Percentiles rank a stretch among this genome's conserved stretches.
Conservation (phyloP, 2,797 vertebrate genomes). For the Siniperca scherzeri region DNA sequence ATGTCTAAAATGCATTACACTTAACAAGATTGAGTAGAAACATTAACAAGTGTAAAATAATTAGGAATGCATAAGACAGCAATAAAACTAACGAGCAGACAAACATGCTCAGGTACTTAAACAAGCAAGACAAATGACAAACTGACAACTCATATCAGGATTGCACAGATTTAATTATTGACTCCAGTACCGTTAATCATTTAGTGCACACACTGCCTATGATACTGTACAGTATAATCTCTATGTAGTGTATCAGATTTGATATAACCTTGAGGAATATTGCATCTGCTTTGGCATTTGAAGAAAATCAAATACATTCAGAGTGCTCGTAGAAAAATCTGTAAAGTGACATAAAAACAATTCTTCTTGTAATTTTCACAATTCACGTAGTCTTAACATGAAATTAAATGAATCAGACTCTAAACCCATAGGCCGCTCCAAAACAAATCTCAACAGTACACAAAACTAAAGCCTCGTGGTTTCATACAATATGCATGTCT, state of each 20-base stretch:
- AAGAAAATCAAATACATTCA: conserved; percentile 57
- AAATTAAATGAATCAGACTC: neutral
- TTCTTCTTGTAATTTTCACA: conserved; percentile 1
- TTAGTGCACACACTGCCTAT: conserved; percentile 23
- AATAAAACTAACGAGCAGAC: conserved; percentile 38
- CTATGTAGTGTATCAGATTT: conserved; percentile 39
- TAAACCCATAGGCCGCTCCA: neutral
- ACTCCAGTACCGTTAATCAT: conserved; percentile 43
- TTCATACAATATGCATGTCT: neutral
- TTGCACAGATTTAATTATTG: conserved; percentile 72
- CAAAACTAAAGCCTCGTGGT: neutral
- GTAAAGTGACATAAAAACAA: conserved; percentile 29
- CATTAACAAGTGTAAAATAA: neutral
- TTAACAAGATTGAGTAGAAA: neutral
- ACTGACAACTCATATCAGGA: conserved; percentile 27
- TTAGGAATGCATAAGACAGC: conserved; percentile 42
- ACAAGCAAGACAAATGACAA: conserved; percentile 34
- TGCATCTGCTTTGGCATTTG: conserved; percentile 38
- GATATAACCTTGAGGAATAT: conserved; percentile 15
- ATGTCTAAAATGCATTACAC: neutral
- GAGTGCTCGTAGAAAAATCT: conserved; percentile 46
- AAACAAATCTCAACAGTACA: conserved; percentile 22
- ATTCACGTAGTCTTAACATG: neutral
- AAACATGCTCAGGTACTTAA: conserved; percentile 13
- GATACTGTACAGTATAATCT: conserved; percentile 47